phyloP scores from a whole-genome alignment of 1,140 invertebrate species.

The Carcinoscorpius rotundicauda region DNA sequence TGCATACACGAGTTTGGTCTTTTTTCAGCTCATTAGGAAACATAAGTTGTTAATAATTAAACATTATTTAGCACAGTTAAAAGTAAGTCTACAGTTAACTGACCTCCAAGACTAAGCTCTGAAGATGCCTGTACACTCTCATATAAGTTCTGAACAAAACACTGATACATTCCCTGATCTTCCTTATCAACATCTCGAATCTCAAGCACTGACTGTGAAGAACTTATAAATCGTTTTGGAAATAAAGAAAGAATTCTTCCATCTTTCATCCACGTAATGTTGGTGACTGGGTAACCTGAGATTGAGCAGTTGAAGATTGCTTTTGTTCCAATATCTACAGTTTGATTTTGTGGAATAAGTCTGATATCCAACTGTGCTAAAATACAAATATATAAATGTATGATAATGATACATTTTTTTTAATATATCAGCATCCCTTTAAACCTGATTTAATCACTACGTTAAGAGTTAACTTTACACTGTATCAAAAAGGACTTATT shows the following conservation, averaged over 20 bases:
- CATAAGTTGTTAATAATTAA: too few species aligned
- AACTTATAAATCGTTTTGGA: conserved; percentile 12
- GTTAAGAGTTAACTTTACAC: too few species aligned
- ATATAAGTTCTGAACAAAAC: conserved; percentile 31
- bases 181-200: conserved; percentile 29
- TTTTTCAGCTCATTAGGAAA: too few species aligned
- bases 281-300: conserved; percentile 57
- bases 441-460: too few species aligned
- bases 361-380: conserved; percentile 29
- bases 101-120: conserved; percentile 35
- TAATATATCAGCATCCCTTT: too few species aligned
- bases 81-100: conserved; percentile 2
- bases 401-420: neutral
- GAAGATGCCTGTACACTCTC: conserved; percentile 32
- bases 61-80: too few species aligned
- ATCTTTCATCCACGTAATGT: conserved; percentile 68
- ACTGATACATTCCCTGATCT: conserved; percentile 40
- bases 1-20: too few species aligned
- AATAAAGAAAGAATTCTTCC: conserved; percentile 6
- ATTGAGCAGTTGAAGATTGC: conserved; percentile 72
- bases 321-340: conserved; percentile 69
- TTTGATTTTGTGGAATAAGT: conserved; percentile 41
- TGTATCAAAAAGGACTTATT: too few species aligned
- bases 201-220: conserved; percentile 37
- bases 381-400: neutral